These are phyloP conservation scores for Cartodere bifasciata DNA, from an alignment of 2,888 invertebrate genomes.

Conservation along the genomic window DNA sequence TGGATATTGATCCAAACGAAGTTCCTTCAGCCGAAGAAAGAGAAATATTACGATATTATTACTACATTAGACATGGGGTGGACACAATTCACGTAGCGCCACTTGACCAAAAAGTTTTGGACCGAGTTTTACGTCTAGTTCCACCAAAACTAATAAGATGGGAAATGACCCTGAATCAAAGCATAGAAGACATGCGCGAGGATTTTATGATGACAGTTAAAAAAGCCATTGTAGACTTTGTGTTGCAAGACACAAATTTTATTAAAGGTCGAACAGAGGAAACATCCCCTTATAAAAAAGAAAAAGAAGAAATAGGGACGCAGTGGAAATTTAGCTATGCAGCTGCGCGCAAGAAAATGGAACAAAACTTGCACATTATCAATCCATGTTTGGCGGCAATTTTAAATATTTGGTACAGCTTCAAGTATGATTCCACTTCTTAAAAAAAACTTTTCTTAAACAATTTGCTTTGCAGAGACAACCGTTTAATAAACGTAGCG, in stretches of 20 bases:
- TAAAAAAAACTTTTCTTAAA: conserved; percentile 16
- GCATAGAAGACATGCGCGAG: conserved; percentile 68
- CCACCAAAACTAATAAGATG: conserved; percentile 50
- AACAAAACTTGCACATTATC: conserved; percentile 55
- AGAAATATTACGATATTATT: conserved; percentile 70
- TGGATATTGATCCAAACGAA: conserved; percentile 33
- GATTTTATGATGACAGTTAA: conserved; percentile 82
- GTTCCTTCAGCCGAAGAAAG: conserved; percentile 52
- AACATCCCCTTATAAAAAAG: conserved; percentile 40
- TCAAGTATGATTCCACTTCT: conserved; percentile 40
- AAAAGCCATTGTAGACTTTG: conserved; percentile 85
- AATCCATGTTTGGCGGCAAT: conserved; percentile 74
- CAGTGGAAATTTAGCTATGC: conserved; percentile 48
- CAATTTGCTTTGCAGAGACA: conserved; percentile 40
- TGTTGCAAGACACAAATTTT: conserved; percentile 62
- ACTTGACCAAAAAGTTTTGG: conserved; percentile 59
- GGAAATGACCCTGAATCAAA: conserved; percentile 43
- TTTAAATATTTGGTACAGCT: conserved; percentile 70
- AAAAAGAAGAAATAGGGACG: conserved; percentile 49
- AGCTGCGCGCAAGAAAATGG: conserved; percentile 36
- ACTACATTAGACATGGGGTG: conserved; percentile 81
- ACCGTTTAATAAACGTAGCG: conserved; percentile 47
- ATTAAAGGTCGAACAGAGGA: conserved; percentile 41
- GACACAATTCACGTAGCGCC: conserved; percentile 83
- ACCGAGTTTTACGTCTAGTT: conserved; percentile 50